Evolutionary conservation across 2,797 vertebrate genomes (phyloP).

Genomic region (Gymnothorax javanicus): DNA sequence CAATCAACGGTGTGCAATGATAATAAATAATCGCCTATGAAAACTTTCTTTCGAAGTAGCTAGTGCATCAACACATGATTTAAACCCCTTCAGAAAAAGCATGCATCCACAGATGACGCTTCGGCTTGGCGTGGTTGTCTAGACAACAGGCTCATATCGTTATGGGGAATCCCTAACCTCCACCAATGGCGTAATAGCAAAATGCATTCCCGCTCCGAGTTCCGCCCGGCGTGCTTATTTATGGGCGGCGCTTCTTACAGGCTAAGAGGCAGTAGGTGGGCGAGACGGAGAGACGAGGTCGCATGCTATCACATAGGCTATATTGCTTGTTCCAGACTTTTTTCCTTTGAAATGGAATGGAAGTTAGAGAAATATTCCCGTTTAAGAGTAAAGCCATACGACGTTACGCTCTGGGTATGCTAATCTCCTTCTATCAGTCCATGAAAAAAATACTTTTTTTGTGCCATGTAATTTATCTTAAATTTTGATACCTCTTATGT

Average conservation of each 20-base stretch:
- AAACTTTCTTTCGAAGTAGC: background rate
- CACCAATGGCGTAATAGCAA: constrained; percentile 63
- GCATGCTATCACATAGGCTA: background rate
- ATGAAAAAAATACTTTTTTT: background rate
- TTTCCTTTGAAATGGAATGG: constrained; percentile 39
- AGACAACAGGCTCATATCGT: constrained; percentile 53
- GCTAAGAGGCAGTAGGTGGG: constrained; percentile 49
- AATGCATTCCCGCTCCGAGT: constrained; percentile 74
- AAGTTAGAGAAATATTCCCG: constrained; percentile 36
- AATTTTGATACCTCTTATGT: background rate
- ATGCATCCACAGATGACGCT: constrained; percentile 4
- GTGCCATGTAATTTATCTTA: background rate
- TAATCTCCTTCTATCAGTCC: background rate
- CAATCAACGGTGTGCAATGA: background rate
- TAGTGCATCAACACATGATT: background rate
- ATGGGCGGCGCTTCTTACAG: constrained; percentile 50
- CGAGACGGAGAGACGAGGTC: constrained; percentile 26
- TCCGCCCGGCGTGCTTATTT: constrained; percentile 73
- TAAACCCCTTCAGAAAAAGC: background rate
- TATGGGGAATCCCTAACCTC: constrained; percentile 47
- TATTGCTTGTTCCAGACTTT: background rate
- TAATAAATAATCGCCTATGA: background rate
- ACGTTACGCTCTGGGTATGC: constrained; percentile 56
- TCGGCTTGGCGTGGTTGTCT: constrained; percentile 28
- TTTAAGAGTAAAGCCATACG: constrained; percentile 44